Evolutionary conservation across 2,797 vertebrate species (phyloP).

Genomic region (Notamacropus eugenii): DNA sequence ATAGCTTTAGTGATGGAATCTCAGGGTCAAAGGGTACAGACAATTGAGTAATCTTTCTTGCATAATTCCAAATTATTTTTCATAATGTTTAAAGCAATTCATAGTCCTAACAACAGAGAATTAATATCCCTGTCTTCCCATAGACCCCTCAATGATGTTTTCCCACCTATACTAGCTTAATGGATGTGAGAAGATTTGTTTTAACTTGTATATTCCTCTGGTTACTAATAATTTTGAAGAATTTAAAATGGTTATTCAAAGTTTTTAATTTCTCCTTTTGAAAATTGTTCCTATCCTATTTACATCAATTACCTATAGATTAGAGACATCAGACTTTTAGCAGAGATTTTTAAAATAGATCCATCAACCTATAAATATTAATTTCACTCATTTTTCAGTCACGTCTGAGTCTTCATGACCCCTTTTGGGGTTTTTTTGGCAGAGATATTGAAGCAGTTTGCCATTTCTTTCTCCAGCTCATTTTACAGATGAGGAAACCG

Average conservation of each 20-base stretch:
- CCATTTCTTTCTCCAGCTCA: not conserved
- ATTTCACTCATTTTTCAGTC: not conserved
- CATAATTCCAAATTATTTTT: not conserved
- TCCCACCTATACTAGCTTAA: not conserved
- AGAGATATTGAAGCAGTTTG: not conserved
- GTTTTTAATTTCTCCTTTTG: not conserved
- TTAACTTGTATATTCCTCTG: not conserved
- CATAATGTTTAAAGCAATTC: not conserved
- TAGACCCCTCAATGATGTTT: not conserved
- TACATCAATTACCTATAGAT: not conserved
- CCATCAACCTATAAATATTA: not conserved
- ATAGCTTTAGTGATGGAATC: not conserved
- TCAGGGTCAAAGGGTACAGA: not conserved
- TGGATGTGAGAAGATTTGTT: not conserved
- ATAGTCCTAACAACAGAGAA: not conserved
- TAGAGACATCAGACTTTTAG: not conserved
- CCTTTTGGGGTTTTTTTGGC: not conserved
- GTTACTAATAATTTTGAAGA: not conserved
- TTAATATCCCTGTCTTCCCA: not conserved
- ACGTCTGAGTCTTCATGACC: not conserved
- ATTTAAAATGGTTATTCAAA: not conserved
- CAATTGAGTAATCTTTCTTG: not conserved
- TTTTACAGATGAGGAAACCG: not conserved
- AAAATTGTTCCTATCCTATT: not conserved
- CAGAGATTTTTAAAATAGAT: not conserved